Conservation (phyloP, 1,140 invertebrate genomes). For the Bombus superbus region DNA sequence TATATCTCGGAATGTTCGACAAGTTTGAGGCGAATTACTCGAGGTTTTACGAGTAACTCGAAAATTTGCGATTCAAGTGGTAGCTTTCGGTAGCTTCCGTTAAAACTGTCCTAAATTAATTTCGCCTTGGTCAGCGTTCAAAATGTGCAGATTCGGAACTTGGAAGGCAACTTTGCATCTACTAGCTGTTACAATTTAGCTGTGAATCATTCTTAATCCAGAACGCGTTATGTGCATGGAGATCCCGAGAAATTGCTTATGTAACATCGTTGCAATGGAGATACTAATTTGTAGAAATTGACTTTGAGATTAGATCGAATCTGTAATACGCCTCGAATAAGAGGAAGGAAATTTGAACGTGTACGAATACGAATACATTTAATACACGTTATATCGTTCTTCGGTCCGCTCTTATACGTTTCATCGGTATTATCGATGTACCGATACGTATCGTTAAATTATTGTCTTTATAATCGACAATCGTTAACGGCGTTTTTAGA, state of each 20-base stretch:
- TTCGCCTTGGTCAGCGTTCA: constrained; percentile 1
- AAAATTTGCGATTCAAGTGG: constrained; percentile 32
- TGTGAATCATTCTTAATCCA: not conserved
- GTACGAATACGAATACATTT: not conserved
- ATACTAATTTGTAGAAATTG: not conserved
- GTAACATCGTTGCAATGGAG: not conserved
- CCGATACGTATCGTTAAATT: no score
- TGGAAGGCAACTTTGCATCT: constrained; percentile 8
- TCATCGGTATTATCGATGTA: no score
- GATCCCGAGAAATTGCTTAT: not conserved
- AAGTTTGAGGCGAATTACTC: not conserved
- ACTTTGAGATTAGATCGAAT: no score
- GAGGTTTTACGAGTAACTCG: constrained; percentile 30
- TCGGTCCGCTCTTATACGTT: no score
- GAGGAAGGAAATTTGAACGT: not conserved
- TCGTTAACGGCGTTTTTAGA: not conserved
- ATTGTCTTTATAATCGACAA: not conserved
- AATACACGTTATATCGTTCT: not conserved
- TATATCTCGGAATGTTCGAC: constrained; percentile 18
- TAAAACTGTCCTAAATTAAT: constrained; percentile 34
- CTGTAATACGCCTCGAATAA: not conserved
- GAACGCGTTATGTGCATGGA: no score
- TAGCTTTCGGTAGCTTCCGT: constrained; percentile 18
- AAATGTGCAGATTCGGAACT: constrained; percentile 12
- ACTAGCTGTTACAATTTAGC: not conserved